A percentile compares a stretch with the other conserved stretches of the same genome.
These are phyloP conservation scores for Melanostoma scalare DNA, from an alignment of 2,888 invertebrate species.

Conservation along the genomic window DNA sequence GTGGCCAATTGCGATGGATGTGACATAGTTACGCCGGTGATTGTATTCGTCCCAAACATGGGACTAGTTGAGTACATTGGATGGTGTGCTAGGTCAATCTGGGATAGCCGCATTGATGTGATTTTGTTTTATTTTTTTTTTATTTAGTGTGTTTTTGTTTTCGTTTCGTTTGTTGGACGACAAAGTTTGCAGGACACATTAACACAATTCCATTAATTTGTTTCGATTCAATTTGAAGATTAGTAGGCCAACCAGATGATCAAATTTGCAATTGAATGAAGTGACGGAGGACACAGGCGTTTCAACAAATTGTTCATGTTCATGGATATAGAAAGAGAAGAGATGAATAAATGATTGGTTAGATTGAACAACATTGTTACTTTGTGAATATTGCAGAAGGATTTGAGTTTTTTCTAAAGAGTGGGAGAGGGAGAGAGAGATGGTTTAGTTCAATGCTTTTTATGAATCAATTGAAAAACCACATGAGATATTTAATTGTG, in stretches of 20 bases:
- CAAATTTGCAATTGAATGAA: slow-evolving; percentile 38
- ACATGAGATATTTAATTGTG: too few species aligned
- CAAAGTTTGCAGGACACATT: slow-evolving; percentile 25
- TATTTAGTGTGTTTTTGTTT: slow-evolving; percentile 3
- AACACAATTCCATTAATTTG: slow-evolving; percentile 39
- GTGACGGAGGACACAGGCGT: slow-evolving; percentile 9
- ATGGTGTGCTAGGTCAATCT: slow-evolving; percentile 82
- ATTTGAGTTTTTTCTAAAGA: not conserved
- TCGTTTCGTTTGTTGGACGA: slow-evolving; percentile 4
- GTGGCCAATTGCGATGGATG: slow-evolving; percentile 82
- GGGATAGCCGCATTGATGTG: slow-evolving; percentile 8
- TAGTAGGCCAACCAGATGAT: slow-evolving; percentile 56
- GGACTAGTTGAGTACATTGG: slow-evolving; percentile 82
- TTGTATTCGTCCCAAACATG: slow-evolving; percentile 81
- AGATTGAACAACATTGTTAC: slow-evolving; percentile 5
- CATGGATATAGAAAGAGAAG: slow-evolving; percentile 40
- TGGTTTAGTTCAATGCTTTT: too few species aligned
- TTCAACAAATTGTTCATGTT: slow-evolving; percentile 25
- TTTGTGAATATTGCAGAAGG: slow-evolving; percentile 21
- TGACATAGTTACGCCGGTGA: slow-evolving; percentile 82
- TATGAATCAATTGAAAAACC: too few species aligned
- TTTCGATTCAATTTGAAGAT: slow-evolving; percentile 49
- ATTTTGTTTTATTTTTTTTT: not conserved
- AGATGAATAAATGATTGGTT: slow-evolving; percentile 50
- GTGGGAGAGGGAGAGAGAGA: too few species aligned